phyloP scores from a whole-genome alignment of 2,888 invertebrate species.

The Spatulosminthurus flaviceps region DNA sequence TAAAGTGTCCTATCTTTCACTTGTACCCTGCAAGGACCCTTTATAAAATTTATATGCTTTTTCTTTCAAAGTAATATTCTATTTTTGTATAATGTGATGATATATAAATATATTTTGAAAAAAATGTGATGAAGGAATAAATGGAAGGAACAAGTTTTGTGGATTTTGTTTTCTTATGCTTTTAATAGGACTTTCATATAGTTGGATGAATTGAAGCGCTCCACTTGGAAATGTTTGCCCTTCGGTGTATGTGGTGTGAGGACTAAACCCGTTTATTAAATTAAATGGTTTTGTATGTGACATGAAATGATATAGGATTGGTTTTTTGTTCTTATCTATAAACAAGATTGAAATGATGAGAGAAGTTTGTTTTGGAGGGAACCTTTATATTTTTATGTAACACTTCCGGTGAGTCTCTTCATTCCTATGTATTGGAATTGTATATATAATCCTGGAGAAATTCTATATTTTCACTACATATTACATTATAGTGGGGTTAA shows the following conservation, averaged over 20 bases:
- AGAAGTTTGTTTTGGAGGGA: neutral
- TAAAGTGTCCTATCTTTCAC: neutral
- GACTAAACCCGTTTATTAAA: neutral
- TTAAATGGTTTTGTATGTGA: neutral
- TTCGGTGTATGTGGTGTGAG: neutral
- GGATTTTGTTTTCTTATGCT: too few species aligned
- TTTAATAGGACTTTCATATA: neutral
- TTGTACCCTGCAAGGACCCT: neutral
- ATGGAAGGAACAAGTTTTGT: neutral
- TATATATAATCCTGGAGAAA: too few species aligned
- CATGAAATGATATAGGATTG: neutral
- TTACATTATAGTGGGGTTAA: too few species aligned
- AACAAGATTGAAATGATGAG: neutral
- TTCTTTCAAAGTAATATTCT: too few species aligned
- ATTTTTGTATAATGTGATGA: too few species aligned
- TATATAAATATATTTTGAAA: neutral
- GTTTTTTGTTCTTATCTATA: neutral
- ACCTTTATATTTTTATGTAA: neutral
- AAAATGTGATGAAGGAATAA: neutral
- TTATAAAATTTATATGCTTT: neutral
- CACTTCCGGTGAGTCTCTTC: neutral
- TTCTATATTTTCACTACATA: too few species aligned
- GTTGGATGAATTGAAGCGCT: neutral
- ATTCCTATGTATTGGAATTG: neutral
- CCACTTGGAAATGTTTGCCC: neutral